These are phyloP conservation scores for Eutolmus rufibarbis DNA, from an alignment of 2,888 invertebrate species.

Conservation along the genomic window DNA sequence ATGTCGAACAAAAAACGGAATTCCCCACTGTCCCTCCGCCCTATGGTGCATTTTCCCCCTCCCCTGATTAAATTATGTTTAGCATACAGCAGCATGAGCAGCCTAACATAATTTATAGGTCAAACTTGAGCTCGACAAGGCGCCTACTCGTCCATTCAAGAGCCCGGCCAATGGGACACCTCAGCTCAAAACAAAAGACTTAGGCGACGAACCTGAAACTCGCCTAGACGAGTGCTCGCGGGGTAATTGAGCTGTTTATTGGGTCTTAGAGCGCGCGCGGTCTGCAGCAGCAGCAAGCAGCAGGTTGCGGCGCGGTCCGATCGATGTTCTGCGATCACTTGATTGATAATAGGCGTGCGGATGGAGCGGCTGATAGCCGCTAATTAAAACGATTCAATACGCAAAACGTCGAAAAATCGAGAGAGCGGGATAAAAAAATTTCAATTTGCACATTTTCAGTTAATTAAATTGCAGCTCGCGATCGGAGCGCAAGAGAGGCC, in stretches of 20 bases:
- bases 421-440: background rate
- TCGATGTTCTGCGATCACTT: slow-evolving; percentile 21
- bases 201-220: slow-evolving; percentile 36
- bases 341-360: slow-evolving; percentile 28
- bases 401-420: background rate
- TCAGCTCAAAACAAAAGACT: slow-evolving; percentile 29
- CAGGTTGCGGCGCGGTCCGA: background rate
- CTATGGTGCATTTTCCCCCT: background rate
- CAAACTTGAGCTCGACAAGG: slow-evolving; percentile 13
- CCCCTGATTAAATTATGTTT: background rate
- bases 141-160: slow-evolving; percentile 3
- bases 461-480: slow-evolving; percentile 22
- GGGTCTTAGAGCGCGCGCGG: background rate
- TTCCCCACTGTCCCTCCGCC: background rate
- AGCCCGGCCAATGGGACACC: background rate
- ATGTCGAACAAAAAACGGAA: background rate
- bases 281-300: background rate
- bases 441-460: slow-evolving; percentile 33
- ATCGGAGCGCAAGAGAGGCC: background rate
- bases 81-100: background rate
- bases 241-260: slow-evolving; percentile 37
- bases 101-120: slow-evolving; percentile 12
- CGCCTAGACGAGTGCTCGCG: background rate
- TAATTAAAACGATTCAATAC: slow-evolving; percentile 33
- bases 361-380: slow-evolving; percentile 14